phyloP scores from a whole-genome alignment of 2,888 invertebrate species.

The Eudasyphora cyanicolor region DNA sequence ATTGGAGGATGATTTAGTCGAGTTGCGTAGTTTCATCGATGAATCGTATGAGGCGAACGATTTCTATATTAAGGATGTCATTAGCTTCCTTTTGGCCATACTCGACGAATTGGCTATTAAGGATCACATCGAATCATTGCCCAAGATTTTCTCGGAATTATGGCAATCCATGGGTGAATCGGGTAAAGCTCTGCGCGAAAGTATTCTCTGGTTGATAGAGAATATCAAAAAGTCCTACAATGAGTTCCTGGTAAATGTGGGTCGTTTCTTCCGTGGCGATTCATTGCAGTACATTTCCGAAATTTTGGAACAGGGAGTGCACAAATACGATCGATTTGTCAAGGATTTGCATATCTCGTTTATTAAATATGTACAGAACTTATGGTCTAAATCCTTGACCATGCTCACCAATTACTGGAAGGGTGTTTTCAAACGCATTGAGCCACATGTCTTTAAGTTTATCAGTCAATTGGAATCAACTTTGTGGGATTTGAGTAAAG shows the following conservation, averaged over 20 bases:
- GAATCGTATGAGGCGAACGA: constrained; percentile 90
- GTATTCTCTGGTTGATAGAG: constrained; percentile 86
- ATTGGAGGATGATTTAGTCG: constrained; percentile 83
- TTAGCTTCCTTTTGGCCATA: constrained; percentile 85
- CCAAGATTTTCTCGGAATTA: constrained; percentile 89
- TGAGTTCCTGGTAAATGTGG: constrained; percentile 85
- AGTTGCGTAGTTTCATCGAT: constrained; percentile 86
- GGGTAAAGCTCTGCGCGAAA: constrained; percentile 88
- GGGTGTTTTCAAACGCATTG: constrained; percentile 86
- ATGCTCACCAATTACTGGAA: constrained; percentile 87
- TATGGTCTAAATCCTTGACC: constrained; percentile 86
- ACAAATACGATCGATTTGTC: constrained; percentile 89
- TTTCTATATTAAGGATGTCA: constrained; percentile 90
- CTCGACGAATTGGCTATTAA: constrained; percentile 89
- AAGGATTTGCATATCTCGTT: constrained; percentile 86
- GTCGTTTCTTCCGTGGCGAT: constrained; percentile 87
- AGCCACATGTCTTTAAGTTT: constrained; percentile 89
- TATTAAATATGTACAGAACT: constrained; percentile 86
- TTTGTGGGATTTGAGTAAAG: constrained; percentile 87
- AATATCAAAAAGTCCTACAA: constrained; percentile 86
- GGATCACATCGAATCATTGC: constrained; percentile 88
- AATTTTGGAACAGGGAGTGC: constrained; percentile 85
- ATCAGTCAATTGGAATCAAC: constrained; percentile 88
- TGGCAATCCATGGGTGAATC: constrained; percentile 94
- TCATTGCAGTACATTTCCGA: constrained; percentile 87